Evolutionary conservation across 2,888 invertebrate genomes (phyloP).

Genomic region (Parapristionchus giblindavisi): DNA sequence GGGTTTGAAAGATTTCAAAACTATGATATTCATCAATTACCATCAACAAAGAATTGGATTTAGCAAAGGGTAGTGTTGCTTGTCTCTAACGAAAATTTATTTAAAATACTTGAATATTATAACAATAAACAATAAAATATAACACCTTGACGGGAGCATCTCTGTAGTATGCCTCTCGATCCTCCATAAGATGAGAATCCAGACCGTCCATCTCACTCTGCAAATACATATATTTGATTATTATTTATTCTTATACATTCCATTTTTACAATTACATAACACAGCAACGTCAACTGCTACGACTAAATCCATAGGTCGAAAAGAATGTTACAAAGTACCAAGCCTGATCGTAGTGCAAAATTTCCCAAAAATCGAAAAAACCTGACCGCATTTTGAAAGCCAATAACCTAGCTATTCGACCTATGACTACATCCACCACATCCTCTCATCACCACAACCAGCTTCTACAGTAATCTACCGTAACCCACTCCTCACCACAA

Average conservation of each 20-base stretch:
- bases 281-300: too few species aligned
- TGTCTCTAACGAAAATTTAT: not conserved
- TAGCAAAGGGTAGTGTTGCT: not conserved
- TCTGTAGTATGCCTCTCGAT: conserved; percentile 85
- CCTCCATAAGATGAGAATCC: conserved; percentile 59
- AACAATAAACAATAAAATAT: not conserved
- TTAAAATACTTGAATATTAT: not conserved
- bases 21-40: not conserved
- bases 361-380: too few species aligned
- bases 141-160: conserved; percentile 94
- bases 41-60: not conserved
- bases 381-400: too few species aligned
- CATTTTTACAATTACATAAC: too few species aligned
- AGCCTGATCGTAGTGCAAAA: too few species aligned
- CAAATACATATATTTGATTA: conserved; percentile 1
- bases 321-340: too few species aligned
- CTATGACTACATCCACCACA: too few species aligned
- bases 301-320: too few species aligned
- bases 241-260: too few species aligned
- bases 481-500: not conserved
- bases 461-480: not conserved
- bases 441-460: not conserved
- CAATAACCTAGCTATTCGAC: too few species aligned
- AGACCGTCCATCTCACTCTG: conserved; percentile 22
- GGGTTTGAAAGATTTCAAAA: not conserved